These are phyloP conservation scores for Penaeus indicus DNA, from an alignment of 1,140 invertebrate genomes.

Conservation along the genomic window DNA sequence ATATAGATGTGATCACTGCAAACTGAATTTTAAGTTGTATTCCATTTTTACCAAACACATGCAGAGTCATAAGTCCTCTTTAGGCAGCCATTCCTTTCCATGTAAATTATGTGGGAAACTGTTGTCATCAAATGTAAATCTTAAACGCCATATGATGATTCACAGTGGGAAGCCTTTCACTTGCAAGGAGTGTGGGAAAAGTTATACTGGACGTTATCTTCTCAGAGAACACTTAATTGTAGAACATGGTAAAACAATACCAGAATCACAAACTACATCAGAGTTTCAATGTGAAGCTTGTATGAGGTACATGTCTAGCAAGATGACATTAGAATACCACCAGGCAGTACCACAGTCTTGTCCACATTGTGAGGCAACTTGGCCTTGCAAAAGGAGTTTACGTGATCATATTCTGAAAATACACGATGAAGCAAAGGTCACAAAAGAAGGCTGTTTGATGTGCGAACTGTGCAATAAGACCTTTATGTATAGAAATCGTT, in stretches of 20 bases:
- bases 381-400: constrained; percentile 12
- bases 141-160: constrained; percentile 28
- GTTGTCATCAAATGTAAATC: constrained; percentile 24
- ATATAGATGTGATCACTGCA: constrained; percentile 18
- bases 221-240: neutral
- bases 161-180: constrained; percentile 28
- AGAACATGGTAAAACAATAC: constrained; percentile 1
- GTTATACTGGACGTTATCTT: constrained; percentile 24
- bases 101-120: constrained; percentile 35
- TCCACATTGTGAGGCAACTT: neutral
- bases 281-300: constrained; percentile 10
- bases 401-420: constrained; percentile 5
- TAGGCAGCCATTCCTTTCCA: constrained; percentile 8
- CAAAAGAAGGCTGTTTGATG: constrained; percentile 18
- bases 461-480: constrained; percentile 18
- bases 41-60: constrained; percentile 34
- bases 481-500: constrained; percentile 24
- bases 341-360: neutral
- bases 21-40: constrained; percentile 11
- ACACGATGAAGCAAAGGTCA: constrained; percentile 15
- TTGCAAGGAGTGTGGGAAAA: constrained; percentile 12
- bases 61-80: constrained; percentile 3
- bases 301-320: constrained; percentile 30
- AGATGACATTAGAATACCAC: constrained; percentile 18
- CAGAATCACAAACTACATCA: constrained; percentile 12